phyloP scores from a whole-genome alignment of 2,113 vertebrate genomes.

The Pardalotus punctatus region DNA sequence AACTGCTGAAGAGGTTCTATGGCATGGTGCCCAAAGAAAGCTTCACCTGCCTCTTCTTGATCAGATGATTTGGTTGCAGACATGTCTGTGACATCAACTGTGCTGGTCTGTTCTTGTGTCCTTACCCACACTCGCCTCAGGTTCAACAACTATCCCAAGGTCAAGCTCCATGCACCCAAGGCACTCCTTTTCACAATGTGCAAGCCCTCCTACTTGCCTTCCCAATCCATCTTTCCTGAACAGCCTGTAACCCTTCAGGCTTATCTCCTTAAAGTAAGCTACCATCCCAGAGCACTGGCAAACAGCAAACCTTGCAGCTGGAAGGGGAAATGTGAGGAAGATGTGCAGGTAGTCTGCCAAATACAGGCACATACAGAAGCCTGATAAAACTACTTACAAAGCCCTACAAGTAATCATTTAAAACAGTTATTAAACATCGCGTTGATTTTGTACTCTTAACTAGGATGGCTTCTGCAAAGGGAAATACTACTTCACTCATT shows the following conservation, averaged over 20 bases:
- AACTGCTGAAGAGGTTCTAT: background rate
- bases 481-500: background rate
- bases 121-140: background rate
- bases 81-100: rapidly evolving
- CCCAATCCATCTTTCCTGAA: background rate
- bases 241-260: background rate
- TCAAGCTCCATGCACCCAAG: background rate
- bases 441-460: background rate
- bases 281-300: background rate
- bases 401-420: background rate
- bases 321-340: background rate
- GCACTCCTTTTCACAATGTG: background rate
- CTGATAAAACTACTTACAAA: background rate
- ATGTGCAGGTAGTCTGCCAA: background rate
- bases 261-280: background rate
- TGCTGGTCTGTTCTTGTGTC: background rate
- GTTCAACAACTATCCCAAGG: background rate
- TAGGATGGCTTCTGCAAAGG: background rate
- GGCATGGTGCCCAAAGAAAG: background rate
- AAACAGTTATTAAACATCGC: background rate
- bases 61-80: background rate
- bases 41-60: background rate
- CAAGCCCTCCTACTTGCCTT: background rate
- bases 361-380: background rate
- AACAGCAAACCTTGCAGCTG: background rate